A percentile compares a stretch with the other conserved stretches of the same genome.
Evolutionary conservation across 2,888 invertebrate genomes (phyloP).

Genomic region (Drosophila formosana): DNA sequence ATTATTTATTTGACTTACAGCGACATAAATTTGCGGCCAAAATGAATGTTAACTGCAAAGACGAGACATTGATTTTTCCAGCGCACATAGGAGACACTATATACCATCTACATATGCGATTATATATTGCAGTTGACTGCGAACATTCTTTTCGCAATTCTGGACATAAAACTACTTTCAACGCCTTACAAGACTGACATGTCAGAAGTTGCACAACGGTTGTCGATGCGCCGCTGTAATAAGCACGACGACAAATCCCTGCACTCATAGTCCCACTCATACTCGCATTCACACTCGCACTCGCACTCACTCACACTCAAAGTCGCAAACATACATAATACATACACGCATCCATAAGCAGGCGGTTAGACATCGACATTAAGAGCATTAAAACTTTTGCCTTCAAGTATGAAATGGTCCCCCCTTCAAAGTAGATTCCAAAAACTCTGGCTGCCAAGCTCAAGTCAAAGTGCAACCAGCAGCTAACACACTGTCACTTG

Average conservation of each 20-base stretch:
- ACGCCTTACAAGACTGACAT: slow-evolving; percentile 75
- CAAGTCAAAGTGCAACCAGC: slow-evolving; percentile 36
- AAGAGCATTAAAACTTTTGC: slow-evolving; percentile 80
- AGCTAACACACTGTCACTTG: slow-evolving; percentile 16
- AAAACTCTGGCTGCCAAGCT: slow-evolving; percentile 18
- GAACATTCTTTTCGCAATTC: slow-evolving; percentile 38
- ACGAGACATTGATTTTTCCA: slow-evolving; percentile 23
- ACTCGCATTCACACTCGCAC: background rate
- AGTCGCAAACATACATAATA: background rate
- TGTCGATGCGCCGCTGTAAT: slow-evolving; percentile 54
- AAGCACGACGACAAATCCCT: slow-evolving; percentile 46
- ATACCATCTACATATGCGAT: background rate
- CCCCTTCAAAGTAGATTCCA: slow-evolving; percentile 22
- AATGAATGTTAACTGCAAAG: slow-evolving; percentile 23
- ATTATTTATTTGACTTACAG: slow-evolving; percentile 74
- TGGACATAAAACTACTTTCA: slow-evolving; percentile 83
- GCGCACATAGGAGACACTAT: slow-evolving; percentile 10
- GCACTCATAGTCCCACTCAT: slow-evolving; percentile 15
- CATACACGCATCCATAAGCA: slow-evolving; percentile 40
- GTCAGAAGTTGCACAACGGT: slow-evolving; percentile 82
- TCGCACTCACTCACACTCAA: background rate
- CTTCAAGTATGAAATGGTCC: slow-evolving; percentile 44
- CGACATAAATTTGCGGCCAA: slow-evolving; percentile 50
- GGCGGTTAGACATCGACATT: slow-evolving; percentile 64
- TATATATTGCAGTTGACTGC: slow-evolving; percentile 3